These are phyloP conservation scores for Ranitomeya variabilis DNA, from an alignment of 2,113 vertebrate species.

Conservation along the genomic window DNA sequence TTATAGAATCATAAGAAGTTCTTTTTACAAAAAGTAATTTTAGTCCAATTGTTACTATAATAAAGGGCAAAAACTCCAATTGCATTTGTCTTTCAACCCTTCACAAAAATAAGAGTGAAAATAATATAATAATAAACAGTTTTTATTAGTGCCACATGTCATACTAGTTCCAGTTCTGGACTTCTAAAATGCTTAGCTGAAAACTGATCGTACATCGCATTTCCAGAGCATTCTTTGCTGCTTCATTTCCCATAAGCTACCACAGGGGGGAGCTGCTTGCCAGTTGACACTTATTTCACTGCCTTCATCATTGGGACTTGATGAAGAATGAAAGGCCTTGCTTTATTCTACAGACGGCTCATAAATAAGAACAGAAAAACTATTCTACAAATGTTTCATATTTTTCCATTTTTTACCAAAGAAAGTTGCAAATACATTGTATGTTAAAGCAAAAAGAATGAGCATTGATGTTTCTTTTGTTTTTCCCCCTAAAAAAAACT, in stretches of 20 bases:
- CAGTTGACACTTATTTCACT: background rate
- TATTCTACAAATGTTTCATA: too few species aligned
- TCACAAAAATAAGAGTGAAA: too few species aligned
- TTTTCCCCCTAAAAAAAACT: background rate
- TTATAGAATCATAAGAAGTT: too few species aligned
- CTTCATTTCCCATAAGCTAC: background rate
- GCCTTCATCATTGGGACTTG: background rate
- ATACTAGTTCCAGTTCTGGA: too few species aligned
- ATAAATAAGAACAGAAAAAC: background rate
- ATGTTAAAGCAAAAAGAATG: background rate
- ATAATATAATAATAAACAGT: background rate
- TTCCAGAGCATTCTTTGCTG: background rate
- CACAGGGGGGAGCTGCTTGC: slow-evolving; percentile 36
- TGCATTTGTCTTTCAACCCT: too few species aligned
- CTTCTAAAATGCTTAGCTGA: too few species aligned
- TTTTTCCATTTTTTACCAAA: background rate
- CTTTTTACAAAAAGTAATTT: too few species aligned
- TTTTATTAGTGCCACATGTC: background rate
- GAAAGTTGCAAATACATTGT: background rate
- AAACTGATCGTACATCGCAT: background rate
- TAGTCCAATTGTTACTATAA: too few species aligned
- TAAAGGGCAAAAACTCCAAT: too few species aligned
- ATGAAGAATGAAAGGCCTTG: background rate
- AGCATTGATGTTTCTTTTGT: background rate
- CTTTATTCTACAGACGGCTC: background rate